phyloP scores from a whole-genome alignment of 2,888 invertebrate genomes.

The Eristalinus aeneus region DNA sequence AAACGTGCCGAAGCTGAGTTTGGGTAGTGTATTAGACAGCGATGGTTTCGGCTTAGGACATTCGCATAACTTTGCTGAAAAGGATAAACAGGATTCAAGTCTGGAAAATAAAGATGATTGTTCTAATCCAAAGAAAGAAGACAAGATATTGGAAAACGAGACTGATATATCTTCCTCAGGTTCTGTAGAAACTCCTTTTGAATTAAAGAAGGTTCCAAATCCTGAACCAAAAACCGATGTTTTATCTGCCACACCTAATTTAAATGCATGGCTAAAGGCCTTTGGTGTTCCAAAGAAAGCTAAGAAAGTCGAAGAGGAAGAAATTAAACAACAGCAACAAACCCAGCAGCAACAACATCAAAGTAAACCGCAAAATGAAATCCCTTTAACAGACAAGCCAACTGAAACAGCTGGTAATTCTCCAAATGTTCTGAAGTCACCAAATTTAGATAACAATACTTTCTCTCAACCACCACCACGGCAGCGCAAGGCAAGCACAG shows the following conservation, averaged over 20 bases:
- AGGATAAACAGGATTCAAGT: slow-evolving; percentile 74
- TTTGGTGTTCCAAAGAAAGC: slow-evolving; percentile 91
- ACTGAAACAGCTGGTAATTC: slow-evolving; percentile 72
- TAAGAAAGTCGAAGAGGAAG: slow-evolving; percentile 84
- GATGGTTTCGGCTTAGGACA: slow-evolving; percentile 86
- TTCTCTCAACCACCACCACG: slow-evolving; percentile 81
- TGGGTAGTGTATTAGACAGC: slow-evolving; percentile 90
- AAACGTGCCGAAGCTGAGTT: slow-evolving; percentile 89
- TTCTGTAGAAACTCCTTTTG: slow-evolving; percentile 44
- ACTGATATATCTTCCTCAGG: slow-evolving; percentile 18
- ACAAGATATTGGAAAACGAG: slow-evolving; percentile 22
- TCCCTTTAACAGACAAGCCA: slow-evolving; percentile 52
- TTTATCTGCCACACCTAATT: slow-evolving; percentile 90
- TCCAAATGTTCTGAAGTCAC: slow-evolving; percentile 73
- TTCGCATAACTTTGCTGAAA: slow-evolving; percentile 85
- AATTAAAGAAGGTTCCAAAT: slow-evolving; percentile 57
- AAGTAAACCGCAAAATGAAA: slow-evolving; percentile 31
- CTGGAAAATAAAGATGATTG: slow-evolving; percentile 72
- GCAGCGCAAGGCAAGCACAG: slow-evolving; percentile 88
- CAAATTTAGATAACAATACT: slow-evolving; percentile 73
- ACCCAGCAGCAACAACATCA: not conserved
- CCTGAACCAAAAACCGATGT: slow-evolving; percentile 80
- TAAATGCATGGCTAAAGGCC: slow-evolving; percentile 95
- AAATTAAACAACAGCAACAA: slow-evolving; percentile 77
- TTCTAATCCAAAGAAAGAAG: slow-evolving; percentile 4